phyloP scores from a whole-genome alignment of 2,797 vertebrate genomes.

The Silurus aristotelis region DNA sequence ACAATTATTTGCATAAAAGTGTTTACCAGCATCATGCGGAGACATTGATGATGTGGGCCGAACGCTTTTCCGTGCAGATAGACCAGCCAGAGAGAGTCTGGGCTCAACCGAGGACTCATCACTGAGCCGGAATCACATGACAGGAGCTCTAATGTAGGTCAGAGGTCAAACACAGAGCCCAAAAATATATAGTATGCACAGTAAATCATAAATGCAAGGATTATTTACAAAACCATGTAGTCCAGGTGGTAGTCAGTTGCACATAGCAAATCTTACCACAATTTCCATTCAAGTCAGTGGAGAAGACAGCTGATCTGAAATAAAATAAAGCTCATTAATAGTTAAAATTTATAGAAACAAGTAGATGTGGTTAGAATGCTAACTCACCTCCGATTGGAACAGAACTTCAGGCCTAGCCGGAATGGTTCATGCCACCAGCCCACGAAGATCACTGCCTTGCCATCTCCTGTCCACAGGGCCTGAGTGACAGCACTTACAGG shows the following conservation, averaged over 20 bases:
- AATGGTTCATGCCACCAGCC: constrained; percentile 83
- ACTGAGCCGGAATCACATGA: constrained; percentile 70
- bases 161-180: constrained; percentile 8
- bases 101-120: constrained; percentile 76
- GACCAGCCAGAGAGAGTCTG: constrained; percentile 70
- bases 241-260: background rate
- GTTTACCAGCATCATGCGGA: constrained; percentile 74
- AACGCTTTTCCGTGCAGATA: constrained; percentile 78
- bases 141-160: constrained; percentile 66
- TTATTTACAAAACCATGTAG: background rate
- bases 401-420: constrained; percentile 80
- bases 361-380: background rate
- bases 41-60: constrained; percentile 79
- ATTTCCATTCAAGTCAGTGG: constrained; percentile 67
- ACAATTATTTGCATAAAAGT: background rate
- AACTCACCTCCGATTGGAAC: constrained; percentile 78
- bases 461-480: constrained; percentile 82
- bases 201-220: background rate
- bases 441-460: constrained; percentile 80
- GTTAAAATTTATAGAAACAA: background rate
- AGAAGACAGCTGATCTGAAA: constrained; percentile 76
- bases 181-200: background rate
- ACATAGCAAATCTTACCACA: constrained; percentile 71
- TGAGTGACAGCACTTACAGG: constrained; percentile 53
- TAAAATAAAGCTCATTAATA: constrained; percentile 16